Base-by-base conservation (phyloP, 2,797 vertebrate species). In the Gymnopithys bicolor region DNA sequence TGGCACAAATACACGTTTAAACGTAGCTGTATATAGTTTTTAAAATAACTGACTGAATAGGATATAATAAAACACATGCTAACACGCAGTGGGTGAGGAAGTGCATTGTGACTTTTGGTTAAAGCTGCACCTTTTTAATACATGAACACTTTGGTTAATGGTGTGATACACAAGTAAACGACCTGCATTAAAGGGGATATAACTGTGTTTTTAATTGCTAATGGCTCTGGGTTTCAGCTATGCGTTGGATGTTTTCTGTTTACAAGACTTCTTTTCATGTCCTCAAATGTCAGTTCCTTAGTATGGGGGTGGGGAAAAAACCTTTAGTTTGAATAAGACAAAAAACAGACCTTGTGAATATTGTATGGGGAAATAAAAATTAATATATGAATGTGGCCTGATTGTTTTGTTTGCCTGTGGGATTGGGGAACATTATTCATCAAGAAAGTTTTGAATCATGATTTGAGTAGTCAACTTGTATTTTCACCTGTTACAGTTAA, bases 11-110 rank as follows among this genome's bases (percentile, higher is more conserved):
- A 90, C 76, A 96, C 55, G 63, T 97, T 97, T 97, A 96, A 97
- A 97, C 82, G 30, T 92, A 97, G 87, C 87, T 98, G 96, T 97
- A 95, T 96, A 96, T 97, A 96, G 96, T 97, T 98, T 95, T 97
- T 97, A 93, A 89, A 85, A 46, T 60, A 88, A 95, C 75, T 95
- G 91, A 96, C 59, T 90, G 80, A 94, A 82, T 95, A 85, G 82
- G 56, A 48, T 85, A 83, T 97, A 95, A 94, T 89, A 96, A 75
- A 94, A 93, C 80, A 96, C 82, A 90, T 46, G 77, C 59, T 94
- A 93, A 96, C 84, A 93, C 49, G 52, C 91, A 92, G 66, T 94
- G 77, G 76, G 30, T 96, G 87, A 95, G 83, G 87, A 93, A 96
- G 89, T 46, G 87, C 85, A 45, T 96, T 96, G 95, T 97, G 70